Evolutionary conservation across 2,888 invertebrate genomes (phyloP).

Genomic region (Cosmorhoe ocellata): DNA sequence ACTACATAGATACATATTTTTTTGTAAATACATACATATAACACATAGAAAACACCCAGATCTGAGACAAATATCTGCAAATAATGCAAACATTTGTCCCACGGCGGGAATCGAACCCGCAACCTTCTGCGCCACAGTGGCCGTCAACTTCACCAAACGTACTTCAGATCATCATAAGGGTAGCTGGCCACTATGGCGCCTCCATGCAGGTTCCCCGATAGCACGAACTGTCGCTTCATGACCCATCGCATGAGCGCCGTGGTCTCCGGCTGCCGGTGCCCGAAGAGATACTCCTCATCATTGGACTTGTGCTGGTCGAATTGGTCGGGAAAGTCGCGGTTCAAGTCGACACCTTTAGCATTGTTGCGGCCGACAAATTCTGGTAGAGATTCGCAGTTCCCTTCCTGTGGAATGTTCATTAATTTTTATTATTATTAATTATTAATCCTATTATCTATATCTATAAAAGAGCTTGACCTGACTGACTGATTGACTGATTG

Average conservation of each 20-base stretch:
- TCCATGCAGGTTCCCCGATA: constrained; percentile 97
- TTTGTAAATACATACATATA: too few relatives aligned
- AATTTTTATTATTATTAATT: too few relatives aligned
- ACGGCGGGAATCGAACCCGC: too few relatives aligned
- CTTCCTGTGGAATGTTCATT: constrained; percentile 82
- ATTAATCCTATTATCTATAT: too few relatives aligned
- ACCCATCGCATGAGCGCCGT: constrained; percentile 95
- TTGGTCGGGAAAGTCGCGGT: constrained; percentile 96
- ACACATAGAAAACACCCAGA: too few relatives aligned
- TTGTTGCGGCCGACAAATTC: constrained; percentile 90
- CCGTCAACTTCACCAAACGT: too few relatives aligned
- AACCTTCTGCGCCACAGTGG: too few relatives aligned
- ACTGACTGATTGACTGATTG: too few relatives aligned
- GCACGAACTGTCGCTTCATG: constrained; percentile 91
- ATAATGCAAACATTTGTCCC: too few relatives aligned
- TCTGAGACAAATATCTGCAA: too few relatives aligned
- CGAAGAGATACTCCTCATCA: constrained; percentile 75
- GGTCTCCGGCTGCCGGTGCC: constrained; percentile 92
- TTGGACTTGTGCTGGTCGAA: constrained; percentile 79
- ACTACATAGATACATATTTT: too few relatives aligned
- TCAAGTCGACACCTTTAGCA: constrained; percentile 91
- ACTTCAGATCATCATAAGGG: constrained; percentile 95
- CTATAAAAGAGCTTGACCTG: too few relatives aligned
- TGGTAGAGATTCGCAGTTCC: constrained; percentile 87
- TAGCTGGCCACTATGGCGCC: constrained; percentile 99